These are phyloP conservation scores for Pissodes strobi DNA, from an alignment of 1,140 invertebrate genomes.

Conservation along the genomic window DNA sequence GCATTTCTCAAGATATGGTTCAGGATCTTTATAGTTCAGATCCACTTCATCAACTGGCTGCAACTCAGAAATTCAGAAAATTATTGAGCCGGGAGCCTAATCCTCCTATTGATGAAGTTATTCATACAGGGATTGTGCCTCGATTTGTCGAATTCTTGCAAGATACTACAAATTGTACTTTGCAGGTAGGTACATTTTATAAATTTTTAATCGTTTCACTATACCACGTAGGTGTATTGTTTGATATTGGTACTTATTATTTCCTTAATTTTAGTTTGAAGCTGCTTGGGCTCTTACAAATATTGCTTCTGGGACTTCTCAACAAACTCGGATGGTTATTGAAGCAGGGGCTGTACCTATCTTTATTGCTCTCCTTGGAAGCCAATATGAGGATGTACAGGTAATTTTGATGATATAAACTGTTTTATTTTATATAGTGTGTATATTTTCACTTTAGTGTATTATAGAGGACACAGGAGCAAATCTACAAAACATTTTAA, in stretches of 20 bases:
- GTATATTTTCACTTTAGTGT: too few relatives aligned
- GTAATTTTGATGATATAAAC: conserved; percentile 6
- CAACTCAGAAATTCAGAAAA: conserved; percentile 95
- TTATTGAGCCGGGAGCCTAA: conserved; percentile 94
- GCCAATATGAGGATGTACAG: conserved; percentile 85
- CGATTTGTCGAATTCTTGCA: conserved; percentile 93
- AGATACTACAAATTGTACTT: conserved; percentile 78
- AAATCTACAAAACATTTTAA: too few relatives aligned
- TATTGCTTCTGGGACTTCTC: conserved; percentile 94
- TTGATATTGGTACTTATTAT: too few relatives aligned
- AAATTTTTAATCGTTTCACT: conserved; percentile 1
- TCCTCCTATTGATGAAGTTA: conserved; percentile 98
- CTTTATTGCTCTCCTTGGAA: conserved; percentile 81
- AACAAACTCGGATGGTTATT: conserved; percentile 91
- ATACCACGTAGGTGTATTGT: too few relatives aligned
- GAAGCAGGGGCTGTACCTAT: conserved; percentile 92
- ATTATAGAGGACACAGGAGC: too few relatives aligned
- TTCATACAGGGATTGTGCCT: conserved; percentile 93
- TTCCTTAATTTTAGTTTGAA: conserved; percentile 87
- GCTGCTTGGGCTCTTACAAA: conserved; percentile 98
- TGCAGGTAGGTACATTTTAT: conserved; percentile 68
- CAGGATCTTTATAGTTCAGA: conserved; percentile 81
- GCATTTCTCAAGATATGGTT: conserved; percentile 80
- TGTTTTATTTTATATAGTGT: too few relatives aligned
- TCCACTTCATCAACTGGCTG: conserved; percentile 79